These are phyloP conservation scores for Vanessa cardui DNA, from an alignment of 2,888 invertebrate species.

Conservation along the genomic window DNA sequence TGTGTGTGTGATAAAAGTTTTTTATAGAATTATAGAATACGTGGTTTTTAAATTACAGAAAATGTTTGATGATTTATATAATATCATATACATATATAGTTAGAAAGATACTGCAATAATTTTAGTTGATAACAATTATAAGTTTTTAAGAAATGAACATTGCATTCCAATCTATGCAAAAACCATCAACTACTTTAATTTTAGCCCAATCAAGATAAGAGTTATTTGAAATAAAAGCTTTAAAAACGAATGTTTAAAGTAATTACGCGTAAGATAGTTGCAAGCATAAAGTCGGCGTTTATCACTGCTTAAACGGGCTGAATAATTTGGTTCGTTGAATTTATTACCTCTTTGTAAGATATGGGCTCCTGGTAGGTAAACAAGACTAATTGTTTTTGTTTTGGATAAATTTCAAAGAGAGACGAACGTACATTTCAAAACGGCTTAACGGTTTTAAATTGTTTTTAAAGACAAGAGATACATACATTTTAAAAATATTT, in stretches of 20 bases:
- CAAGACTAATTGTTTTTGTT: constrained; percentile 13
- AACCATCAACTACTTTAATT: not conserved
- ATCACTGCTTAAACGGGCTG: constrained; percentile 22
- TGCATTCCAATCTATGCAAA: too few relatives aligned
- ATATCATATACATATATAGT: too few relatives aligned
- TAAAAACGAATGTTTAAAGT: constrained; percentile 12
- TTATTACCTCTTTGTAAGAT: constrained; percentile 14
- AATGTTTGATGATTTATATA: too few relatives aligned
- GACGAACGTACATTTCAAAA: not conserved
- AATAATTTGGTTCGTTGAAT: constrained; percentile 24
- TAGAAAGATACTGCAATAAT: too few relatives aligned
- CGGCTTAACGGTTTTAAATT: not conserved
- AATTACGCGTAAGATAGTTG: constrained; percentile 23
- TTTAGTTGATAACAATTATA: too few relatives aligned
- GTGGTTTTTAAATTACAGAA: too few relatives aligned
- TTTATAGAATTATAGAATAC: too few relatives aligned
- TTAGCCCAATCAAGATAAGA: constrained; percentile 12
- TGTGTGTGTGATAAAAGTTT: too few relatives aligned
- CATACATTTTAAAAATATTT: not conserved
- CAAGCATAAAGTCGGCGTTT: constrained; percentile 20
- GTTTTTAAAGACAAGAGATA: not conserved
- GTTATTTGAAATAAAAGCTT: constrained; percentile 17
- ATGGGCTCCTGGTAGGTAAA: constrained; percentile 14
- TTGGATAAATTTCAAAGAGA: constrained; percentile 9
- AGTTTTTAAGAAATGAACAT: too few relatives aligned